A percentile compares a stretch with the other conserved stretches of the same genome.
Conservation (phyloP, 2,113 vertebrate genomes). For the Cariama cristata region DNA sequence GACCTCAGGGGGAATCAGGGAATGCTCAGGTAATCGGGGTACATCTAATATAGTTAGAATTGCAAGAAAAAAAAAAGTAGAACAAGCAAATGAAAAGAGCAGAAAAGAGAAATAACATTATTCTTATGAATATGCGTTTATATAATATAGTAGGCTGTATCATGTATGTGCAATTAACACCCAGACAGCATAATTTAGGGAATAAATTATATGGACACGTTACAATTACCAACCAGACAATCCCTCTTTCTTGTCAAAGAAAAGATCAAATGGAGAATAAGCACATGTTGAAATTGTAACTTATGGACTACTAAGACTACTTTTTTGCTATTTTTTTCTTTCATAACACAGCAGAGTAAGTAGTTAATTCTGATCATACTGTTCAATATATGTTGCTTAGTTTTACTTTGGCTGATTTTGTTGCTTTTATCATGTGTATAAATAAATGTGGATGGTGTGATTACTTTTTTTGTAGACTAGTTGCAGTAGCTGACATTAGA, state of each 20-base stretch:
- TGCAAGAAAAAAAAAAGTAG: not conserved
- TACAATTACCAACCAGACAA: not conserved
- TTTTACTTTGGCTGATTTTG: not conserved
- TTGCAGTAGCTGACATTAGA: not conserved
- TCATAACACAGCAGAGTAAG: not conserved
- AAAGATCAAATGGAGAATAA: not conserved
- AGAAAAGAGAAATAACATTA: not conserved
- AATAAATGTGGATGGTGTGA: not conserved
- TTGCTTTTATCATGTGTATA: not conserved
- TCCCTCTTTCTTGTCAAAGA: not conserved
- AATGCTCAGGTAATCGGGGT: rapidly evolving
- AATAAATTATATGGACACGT: not conserved
- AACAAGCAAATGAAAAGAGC: not conserved
- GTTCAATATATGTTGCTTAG: not conserved
- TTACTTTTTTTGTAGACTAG: not conserved
- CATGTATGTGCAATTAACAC: not conserved
- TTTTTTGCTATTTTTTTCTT: not conserved
- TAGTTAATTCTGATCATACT: not conserved
- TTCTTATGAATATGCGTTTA: not conserved
- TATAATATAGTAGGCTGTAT: not conserved
- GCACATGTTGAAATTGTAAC: rapidly evolving
- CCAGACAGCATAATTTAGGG: not conserved
- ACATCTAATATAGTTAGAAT: not conserved
- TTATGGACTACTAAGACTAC: not conserved
- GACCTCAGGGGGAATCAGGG: not conserved